Conservation (phyloP, 2,888 invertebrate species). For the Therioaphis trifolii region DNA sequence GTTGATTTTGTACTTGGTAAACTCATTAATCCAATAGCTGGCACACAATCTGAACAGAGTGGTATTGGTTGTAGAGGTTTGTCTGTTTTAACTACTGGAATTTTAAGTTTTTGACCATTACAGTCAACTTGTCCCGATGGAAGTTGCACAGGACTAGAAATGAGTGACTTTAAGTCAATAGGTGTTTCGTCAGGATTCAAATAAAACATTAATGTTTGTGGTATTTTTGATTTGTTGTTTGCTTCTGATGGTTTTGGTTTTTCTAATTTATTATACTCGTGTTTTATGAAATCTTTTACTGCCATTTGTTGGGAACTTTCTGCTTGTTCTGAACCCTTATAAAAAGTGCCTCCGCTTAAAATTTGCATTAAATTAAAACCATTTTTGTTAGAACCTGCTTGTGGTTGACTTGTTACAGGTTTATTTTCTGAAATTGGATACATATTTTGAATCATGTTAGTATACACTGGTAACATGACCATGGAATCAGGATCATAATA, state of each 20-base stretch:
- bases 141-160: conserved; percentile 31
- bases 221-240: conserved; percentile 42
- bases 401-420: background rate
- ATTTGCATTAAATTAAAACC: conserved; percentile 56
- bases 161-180: conserved; percentile 38
- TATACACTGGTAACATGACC: conserved; percentile 54
- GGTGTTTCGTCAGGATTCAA: conserved; percentile 39
- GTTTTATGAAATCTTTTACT: conserved; percentile 44
- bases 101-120: background rate
- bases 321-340: conserved; percentile 53
- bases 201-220: conserved; percentile 53
- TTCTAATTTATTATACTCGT: conserved; percentile 50
- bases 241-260: conserved; percentile 37
- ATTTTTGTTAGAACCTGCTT: conserved; percentile 23
- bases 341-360: conserved; percentile 51
- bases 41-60: conserved; percentile 56
- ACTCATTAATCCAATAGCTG: conserved; percentile 44
- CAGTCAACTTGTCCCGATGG: conserved; percentile 18
- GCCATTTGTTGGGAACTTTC: conserved; percentile 39
- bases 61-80: conserved; percentile 51
- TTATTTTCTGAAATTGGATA: conserved; percentile 35
- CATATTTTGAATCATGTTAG: conserved; percentile 43
- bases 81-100: conserved; percentile 21
- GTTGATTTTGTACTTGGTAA: conserved; percentile 35
- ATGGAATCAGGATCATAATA: conserved; percentile 57